phyloP scores from a whole-genome alignment of 2,888 invertebrate genomes.

The Abscondita cerata region DNA sequence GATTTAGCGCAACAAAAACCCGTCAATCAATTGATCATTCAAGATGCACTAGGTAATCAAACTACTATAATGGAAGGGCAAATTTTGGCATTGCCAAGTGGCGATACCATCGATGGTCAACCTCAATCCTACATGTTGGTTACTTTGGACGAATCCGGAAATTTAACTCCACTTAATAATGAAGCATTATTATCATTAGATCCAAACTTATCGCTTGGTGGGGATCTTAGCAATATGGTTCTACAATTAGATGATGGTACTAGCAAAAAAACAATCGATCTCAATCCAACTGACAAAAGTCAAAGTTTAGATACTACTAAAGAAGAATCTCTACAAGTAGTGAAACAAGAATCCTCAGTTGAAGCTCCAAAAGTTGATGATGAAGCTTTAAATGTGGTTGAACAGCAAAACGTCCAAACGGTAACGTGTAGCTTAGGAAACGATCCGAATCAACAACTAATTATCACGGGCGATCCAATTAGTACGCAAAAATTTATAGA shows the following conservation, averaged over 20 bases:
- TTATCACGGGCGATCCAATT: slow-evolving; percentile 57
- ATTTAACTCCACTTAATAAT: slow-evolving; percentile 75
- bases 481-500: slow-evolving; percentile 58
- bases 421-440: slow-evolving; percentile 45
- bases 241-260: slow-evolving; percentile 61
- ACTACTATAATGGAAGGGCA: slow-evolving; percentile 66
- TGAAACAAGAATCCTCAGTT: not conserved
- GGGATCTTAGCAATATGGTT: slow-evolving; percentile 61
- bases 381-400: slow-evolving; percentile 5
- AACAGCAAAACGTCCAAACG: slow-evolving; percentile 46
- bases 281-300: slow-evolving; percentile 3
- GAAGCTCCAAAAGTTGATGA: slow-evolving; percentile 10
- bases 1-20: slow-evolving; percentile 50
- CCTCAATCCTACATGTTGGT: slow-evolving; percentile 77
- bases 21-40: slow-evolving; percentile 56
- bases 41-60: slow-evolving; percentile 57
- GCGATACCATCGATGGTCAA: slow-evolving; percentile 73
- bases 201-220: slow-evolving; percentile 59
- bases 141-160: slow-evolving; percentile 73
- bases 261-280: slow-evolving; percentile 33
- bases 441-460: slow-evolving; percentile 53
- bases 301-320: not conserved
- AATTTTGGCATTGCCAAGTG: slow-evolving; percentile 73
- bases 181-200: slow-evolving; percentile 68
- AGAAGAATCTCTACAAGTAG: not conserved